Evolutionary conservation across 92 coral and sea anemone genomes (phyloP).

Genomic region (Epizoanthus fatuus): DNA sequence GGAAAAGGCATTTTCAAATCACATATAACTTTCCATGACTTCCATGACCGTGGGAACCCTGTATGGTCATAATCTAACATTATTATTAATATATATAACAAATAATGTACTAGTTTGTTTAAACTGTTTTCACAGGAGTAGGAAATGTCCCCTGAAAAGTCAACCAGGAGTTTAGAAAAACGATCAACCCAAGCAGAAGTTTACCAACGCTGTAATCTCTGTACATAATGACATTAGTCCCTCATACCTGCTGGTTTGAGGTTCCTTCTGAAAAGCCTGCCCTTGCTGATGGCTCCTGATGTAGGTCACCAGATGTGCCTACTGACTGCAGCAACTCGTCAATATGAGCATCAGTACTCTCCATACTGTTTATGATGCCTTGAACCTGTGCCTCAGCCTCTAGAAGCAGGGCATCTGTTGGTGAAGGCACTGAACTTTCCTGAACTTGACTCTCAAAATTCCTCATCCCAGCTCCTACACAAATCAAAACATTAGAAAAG

Average conservation of each 20-base stretch:
- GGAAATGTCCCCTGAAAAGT: no score
- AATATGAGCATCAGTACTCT: not conserved
- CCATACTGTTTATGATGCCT: not conserved
- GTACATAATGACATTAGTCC: no score
- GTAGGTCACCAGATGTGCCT: not conserved
- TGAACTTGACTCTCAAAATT: not conserved
- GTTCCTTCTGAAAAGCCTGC: not conserved
- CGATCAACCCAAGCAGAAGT: no score
- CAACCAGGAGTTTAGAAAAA: no score
- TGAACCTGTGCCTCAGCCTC: not conserved
- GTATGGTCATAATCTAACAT: no score
- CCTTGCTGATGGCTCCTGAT: not conserved
- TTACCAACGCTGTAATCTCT: no score
- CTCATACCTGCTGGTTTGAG: not conserved
- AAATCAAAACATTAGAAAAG: not conserved
- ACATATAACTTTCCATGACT: no score
- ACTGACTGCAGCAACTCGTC: not conserved
- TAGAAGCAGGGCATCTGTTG: slow-evolving; percentile 7
- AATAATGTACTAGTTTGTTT: no score
- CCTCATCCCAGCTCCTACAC: not conserved
- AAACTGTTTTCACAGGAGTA: no score
- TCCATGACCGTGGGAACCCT: no score
- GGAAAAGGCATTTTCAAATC: no score
- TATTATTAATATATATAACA: no score
- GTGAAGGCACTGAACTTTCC: not conserved